Percentiles rank a stretch among this genome's conserved stretches.
Conservation (phyloP, 53 echinoderm and acorn worm species). For the Mesocentrotus franciscanus region DNA sequence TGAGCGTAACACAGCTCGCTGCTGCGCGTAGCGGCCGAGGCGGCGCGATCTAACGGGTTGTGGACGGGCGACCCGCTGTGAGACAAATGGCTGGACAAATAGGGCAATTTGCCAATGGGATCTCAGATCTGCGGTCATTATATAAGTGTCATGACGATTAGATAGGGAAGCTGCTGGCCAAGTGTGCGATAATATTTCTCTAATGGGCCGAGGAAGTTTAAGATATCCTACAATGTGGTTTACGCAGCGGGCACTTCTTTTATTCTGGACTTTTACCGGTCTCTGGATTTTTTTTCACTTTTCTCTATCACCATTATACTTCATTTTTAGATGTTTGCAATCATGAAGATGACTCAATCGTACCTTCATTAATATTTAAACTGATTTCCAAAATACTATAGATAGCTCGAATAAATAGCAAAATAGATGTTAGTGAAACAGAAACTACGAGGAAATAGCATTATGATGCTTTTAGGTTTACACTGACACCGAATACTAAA, state of each 20-base stretch:
- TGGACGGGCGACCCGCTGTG: slow-evolving; percentile 24
- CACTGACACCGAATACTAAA: too few relatives aligned
- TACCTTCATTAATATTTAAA: background rate
- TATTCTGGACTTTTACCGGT: background rate
- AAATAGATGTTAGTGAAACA: too few relatives aligned
- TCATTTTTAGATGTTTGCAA: background rate
- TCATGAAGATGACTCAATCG: background rate
- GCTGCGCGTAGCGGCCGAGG: slow-evolving; percentile 55
- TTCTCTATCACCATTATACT: background rate
- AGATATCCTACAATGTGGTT: slow-evolving; percentile 34
- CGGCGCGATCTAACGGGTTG: slow-evolving; percentile 49
- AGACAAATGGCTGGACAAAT: slow-evolving; percentile 68
- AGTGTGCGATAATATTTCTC: slow-evolving; percentile 64
- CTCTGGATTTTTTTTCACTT: background rate
- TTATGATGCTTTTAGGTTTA: too few relatives aligned
- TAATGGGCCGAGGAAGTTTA: slow-evolving; percentile 48
- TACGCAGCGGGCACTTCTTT: slow-evolving; percentile 22
- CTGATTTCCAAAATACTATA: too few relatives aligned
- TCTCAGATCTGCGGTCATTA: slow-evolving; percentile 43
- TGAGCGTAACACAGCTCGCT: slow-evolving; percentile 40
- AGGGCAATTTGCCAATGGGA: slow-evolving; percentile 59
- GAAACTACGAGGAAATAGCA: too few relatives aligned
- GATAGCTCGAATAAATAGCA: too few relatives aligned
- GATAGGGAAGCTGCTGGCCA: slow-evolving; percentile 19
- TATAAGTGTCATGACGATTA: slow-evolving; percentile 66